These are phyloP conservation scores for Peromyscus maniculatus DNA, from an alignment of 2,113 vertebrate genomes.

Conservation along the genomic window DNA sequence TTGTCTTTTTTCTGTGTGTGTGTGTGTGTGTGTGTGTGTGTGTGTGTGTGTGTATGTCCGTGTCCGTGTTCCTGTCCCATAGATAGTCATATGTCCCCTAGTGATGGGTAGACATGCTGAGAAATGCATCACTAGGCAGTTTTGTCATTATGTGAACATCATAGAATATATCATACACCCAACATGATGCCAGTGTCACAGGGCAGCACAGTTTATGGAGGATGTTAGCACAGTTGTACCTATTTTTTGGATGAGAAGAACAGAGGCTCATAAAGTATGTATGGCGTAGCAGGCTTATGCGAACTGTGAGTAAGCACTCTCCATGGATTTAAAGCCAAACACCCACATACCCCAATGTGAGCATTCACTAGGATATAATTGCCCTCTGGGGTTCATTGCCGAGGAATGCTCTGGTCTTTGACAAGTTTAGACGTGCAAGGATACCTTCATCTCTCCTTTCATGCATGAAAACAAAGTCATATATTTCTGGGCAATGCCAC, in stretches of 20 bases:
- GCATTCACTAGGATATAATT: neutral
- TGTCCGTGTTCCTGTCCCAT: neutral
- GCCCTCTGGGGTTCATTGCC: neutral
- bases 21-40: neutral
- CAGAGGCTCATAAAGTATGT: neutral
- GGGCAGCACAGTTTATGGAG: neutral
- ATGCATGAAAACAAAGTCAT: neutral
- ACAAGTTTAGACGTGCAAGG: neutral
- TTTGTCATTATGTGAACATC: neutral
- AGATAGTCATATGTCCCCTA: neutral
- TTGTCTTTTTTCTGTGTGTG: neutral
- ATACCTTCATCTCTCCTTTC: neutral
- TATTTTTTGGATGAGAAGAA: neutral
- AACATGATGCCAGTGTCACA: neutral
- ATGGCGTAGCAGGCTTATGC: neutral
- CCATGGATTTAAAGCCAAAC: neutral
- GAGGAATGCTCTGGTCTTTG: neutral
- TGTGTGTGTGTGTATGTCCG: neutral
- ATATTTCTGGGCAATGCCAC: neutral
- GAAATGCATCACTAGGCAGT: neutral
- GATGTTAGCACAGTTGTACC: neutral
- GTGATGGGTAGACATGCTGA: neutral
- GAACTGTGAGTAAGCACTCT: neutral
- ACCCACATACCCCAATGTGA: too few species aligned
- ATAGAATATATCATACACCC: neutral